Percentiles rank a stretch among this genome's conserved stretches.
Evolutionary conservation across 2,888 invertebrate species (phyloP).

Genomic region (Pachliopta kotzebuea): DNA sequence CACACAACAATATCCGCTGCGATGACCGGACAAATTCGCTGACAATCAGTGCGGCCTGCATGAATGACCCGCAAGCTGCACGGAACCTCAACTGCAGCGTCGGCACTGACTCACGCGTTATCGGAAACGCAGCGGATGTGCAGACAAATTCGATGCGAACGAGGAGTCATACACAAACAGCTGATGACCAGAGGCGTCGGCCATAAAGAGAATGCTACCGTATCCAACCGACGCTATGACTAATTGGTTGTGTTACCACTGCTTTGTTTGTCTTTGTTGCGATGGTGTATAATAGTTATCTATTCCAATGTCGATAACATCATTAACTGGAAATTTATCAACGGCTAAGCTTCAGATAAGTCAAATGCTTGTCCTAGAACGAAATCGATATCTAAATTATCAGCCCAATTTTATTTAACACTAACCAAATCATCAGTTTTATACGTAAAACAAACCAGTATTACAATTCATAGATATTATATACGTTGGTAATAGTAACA

Average conservation of each 20-base stretch:
- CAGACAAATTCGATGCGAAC: constrained; percentile 47
- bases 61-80: constrained; percentile 42
- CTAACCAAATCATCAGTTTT: not conserved
- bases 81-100: constrained; percentile 30
- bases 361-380: not conserved
- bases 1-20: constrained; percentile 48
- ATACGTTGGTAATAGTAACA: not conserved
- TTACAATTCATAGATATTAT: not conserved
- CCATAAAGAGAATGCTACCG: constrained; percentile 58
- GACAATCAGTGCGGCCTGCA: constrained; percentile 42
- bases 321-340: constrained; percentile 24
- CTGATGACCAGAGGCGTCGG: constrained; percentile 62
- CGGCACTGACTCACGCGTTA: constrained; percentile 66
- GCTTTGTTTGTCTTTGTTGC: constrained; percentile 66
- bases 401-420: not conserved
- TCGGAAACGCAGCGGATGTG: constrained; percentile 73
- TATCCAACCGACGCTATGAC: constrained; percentile 58
- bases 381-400: not conserved
- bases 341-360: not conserved
- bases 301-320: constrained; percentile 18
- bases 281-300: constrained; percentile 23
- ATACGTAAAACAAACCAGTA: not conserved
- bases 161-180: constrained; percentile 53
- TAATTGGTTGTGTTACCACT: constrained; percentile 62
- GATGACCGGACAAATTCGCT: constrained; percentile 47